These are phyloP conservation scores for Anarrhichthys ocellatus DNA, from an alignment of 2,113 vertebrate species.

Conservation along the genomic window DNA sequence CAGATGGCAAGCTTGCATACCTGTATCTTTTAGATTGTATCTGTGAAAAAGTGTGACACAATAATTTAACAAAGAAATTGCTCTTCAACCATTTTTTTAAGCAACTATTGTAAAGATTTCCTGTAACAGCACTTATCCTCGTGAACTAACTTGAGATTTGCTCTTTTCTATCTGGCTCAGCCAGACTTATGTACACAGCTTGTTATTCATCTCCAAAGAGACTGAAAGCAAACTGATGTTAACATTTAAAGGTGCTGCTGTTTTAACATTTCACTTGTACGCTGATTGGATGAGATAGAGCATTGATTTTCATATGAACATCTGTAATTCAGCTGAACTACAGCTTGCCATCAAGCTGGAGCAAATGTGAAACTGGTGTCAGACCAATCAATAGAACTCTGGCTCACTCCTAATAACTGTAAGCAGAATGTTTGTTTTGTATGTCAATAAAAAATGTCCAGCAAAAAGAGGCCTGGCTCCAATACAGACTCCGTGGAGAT, in stretches of 20 bases:
- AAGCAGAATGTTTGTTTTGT: conserved; percentile 22
- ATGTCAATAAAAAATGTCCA: conserved; percentile 8
- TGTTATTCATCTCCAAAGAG: not conserved
- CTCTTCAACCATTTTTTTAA: not conserved
- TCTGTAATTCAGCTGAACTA: conserved; percentile 8
- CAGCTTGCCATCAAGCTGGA: not conserved
- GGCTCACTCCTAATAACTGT: conserved; percentile 8
- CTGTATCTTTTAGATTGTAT: not conserved
- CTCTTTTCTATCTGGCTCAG: not conserved
- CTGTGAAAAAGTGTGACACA: not conserved
- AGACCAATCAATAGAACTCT: conserved; percentile 25
- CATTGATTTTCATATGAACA: conserved; percentile 14
- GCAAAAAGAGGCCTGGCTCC: not conserved
- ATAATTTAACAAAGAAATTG: not conserved
- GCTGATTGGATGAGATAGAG: not conserved
- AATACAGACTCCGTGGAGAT: not conserved
- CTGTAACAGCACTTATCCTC: not conserved
- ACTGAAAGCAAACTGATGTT: not conserved
- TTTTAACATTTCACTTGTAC: not conserved
- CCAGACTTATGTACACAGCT: not conserved
- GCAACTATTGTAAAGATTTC: not conserved
- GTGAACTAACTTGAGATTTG: not conserved
- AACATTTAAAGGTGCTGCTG: not conserved
- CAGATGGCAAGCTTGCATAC: not conserved
- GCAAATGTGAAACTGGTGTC: conserved; percentile 21